These are phyloP conservation scores for Mesoclemmys tuberculata DNA, from an alignment of 2,113 vertebrate species.

Conservation along the genomic window DNA sequence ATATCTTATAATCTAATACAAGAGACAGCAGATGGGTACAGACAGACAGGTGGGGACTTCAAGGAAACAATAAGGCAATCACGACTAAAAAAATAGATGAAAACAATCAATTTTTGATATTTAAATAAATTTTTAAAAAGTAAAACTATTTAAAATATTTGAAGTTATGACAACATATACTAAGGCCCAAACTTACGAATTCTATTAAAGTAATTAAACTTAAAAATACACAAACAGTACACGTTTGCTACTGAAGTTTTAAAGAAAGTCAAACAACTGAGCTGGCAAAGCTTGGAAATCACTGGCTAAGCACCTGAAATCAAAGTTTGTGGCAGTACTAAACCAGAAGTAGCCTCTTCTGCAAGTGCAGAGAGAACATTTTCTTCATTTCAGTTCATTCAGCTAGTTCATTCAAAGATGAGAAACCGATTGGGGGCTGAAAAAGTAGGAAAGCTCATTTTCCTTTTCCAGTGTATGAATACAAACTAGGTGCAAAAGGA, in stretches of 20 bases:
- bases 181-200: not conserved
- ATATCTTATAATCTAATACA: not conserved
- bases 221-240: not conserved
- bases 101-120: not conserved
- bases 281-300: not conserved
- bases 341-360: not conserved
- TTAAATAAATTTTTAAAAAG: not conserved
- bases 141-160: not conserved
- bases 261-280: not conserved
- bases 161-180: not conserved
- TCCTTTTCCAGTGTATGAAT: not conserved
- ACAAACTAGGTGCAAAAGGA: fast-evolving
- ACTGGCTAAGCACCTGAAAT: not conserved
- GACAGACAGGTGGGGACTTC: not conserved
- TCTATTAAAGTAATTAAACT: not conserved
- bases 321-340: not conserved
- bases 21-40: not conserved
- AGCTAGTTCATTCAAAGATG: not conserved
- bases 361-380: not conserved
- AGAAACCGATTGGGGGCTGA: constrained; percentile 6
- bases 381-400: not conserved
- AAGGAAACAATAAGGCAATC: not conserved
- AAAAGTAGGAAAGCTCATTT: not conserved
- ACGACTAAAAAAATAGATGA: not conserved
- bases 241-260: not conserved